Evolutionary conservation across 2,888 invertebrate genomes (phyloP).

Genomic region (Spodoptera exigua): DNA sequence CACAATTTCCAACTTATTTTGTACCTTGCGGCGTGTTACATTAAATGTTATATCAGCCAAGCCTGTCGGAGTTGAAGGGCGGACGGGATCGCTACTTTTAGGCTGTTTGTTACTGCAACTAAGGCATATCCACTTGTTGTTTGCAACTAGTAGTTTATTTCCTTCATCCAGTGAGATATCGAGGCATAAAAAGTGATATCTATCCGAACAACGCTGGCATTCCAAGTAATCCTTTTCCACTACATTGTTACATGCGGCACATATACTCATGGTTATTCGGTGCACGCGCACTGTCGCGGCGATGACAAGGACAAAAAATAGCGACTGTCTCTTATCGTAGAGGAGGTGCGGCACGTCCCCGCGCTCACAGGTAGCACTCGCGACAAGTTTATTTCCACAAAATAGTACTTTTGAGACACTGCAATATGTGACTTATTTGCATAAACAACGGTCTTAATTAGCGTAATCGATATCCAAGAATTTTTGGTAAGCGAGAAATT

Average conservation of each 20-base stretch:
- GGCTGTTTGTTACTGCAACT: not conserved
- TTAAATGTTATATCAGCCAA: constrained; percentile 2
- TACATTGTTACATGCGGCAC: not conserved
- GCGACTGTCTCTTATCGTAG: constrained; percentile 8
- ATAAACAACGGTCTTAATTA: not conserved
- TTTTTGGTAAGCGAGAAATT: not conserved
- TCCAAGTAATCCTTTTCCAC: constrained; percentile 1
- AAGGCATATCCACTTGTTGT: not conserved
- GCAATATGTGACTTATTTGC: not conserved
- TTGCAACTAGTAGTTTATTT: no score
- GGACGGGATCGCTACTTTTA: not conserved
- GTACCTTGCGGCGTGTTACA: not conserved
- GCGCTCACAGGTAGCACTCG: constrained; percentile 7
- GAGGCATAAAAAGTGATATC: not conserved
- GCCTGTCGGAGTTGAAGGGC: not conserved
- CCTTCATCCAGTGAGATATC: not conserved
- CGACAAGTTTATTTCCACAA: constrained; percentile 1
- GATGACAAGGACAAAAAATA: constrained; percentile 8
- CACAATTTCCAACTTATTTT: not conserved
- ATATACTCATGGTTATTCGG: constrained; percentile 6
- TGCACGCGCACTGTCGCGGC: constrained; percentile 6
- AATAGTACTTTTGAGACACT: not conserved
- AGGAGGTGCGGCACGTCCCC: constrained; percentile 3
- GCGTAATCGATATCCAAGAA: not conserved
- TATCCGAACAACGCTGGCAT: constrained; percentile 3